Evolutionary conservation across 2,888 invertebrate species (phyloP).

Genomic region (Itoplectis maculator): DNA sequence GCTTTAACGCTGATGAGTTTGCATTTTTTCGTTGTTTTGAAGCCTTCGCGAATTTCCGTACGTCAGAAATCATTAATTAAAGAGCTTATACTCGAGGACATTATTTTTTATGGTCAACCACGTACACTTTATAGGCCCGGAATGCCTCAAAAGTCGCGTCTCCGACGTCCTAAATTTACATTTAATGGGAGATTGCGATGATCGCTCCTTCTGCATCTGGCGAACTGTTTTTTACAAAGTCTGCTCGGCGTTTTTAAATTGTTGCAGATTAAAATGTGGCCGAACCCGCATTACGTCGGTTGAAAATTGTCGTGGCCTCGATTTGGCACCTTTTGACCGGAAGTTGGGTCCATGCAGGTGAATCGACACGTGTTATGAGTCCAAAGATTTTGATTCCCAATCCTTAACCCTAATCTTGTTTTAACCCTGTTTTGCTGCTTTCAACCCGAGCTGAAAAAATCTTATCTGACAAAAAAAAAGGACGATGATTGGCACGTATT

Average conservation of each 20-base stretch:
- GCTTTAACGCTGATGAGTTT: slow-evolving; percentile 49
- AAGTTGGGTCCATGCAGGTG: too few species aligned
- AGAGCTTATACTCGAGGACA: slow-evolving; percentile 19
- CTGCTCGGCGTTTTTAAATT: too few species aligned
- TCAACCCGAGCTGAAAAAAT: too few species aligned
- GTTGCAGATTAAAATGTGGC: too few species aligned
- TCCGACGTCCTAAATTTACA: background rate
- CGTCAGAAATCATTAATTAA: slow-evolving; percentile 4
- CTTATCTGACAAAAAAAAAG: background rate
- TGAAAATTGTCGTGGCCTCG: too few species aligned
- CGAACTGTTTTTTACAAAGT: too few species aligned
- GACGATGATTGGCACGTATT: background rate
- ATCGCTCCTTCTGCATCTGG: background rate
- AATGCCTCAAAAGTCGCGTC: background rate
- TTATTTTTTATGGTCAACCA: slow-evolving; percentile 18
- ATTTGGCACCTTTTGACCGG: too few species aligned
- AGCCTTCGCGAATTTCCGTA: background rate
- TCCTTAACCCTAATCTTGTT: too few species aligned
- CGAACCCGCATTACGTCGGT: too few species aligned
- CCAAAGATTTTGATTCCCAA: too few species aligned
- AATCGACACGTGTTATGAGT: too few species aligned
- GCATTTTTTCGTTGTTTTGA: slow-evolving; percentile 18
- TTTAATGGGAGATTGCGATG: background rate
- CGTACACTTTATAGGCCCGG: background rate
- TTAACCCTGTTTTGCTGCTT: too few species aligned